Evolutionary conservation across 2,797 vertebrate genomes (phyloP), one percentile per base, ranked within the genome.

Genomic region (Coluber constrictor): DNA sequence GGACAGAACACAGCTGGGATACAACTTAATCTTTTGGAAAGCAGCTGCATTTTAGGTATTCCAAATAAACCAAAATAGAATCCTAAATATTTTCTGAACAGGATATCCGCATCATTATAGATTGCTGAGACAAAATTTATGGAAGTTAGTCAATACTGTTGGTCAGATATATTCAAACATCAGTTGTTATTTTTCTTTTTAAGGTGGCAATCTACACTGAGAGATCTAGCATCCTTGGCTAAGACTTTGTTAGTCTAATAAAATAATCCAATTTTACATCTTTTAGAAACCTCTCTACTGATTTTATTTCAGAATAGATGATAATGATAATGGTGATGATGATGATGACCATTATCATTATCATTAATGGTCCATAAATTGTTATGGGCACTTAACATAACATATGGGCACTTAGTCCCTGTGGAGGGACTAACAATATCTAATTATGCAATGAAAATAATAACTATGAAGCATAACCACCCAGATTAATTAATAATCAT

Each of bases 71-170:
- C 70, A 54, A 29, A 16, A 18, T 29, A 43, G 63, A 55, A 60
- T 83, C 89, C 74, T 70, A 60, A 70, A 37, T 54, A 51, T 66
- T 93, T 12, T 51, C n/a, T 43, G 13, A 29, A 1, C 63, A 91
- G 90, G 93, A 57, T 74, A 66, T 55, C 5, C 27, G 37, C 55
- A 18, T 88, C 11, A n/a, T 92, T 92, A 32, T 90, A 61, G 56
- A 47, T 29, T 57, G 13, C 66, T 29, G 20, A 88, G 74, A 51
- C n/a, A 61, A 70, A 86, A 29, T 51, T 86, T 86, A 23, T 63
- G 27, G 55, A 16, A 57, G 56, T 8, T 25, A 56, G 23, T 37
- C 18, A 25, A 10, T 5, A 1, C 51, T 93, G 20, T 59, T 37
- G 9, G 32, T 61, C 6, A 88, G 32, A 23, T 8, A 18, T 70